Percentiles rank a stretch among this genome's conserved stretches.
These are phyloP conservation scores for Calidris pugnax DNA, from an alignment of 2,113 vertebrate species.

Conservation along the genomic window DNA sequence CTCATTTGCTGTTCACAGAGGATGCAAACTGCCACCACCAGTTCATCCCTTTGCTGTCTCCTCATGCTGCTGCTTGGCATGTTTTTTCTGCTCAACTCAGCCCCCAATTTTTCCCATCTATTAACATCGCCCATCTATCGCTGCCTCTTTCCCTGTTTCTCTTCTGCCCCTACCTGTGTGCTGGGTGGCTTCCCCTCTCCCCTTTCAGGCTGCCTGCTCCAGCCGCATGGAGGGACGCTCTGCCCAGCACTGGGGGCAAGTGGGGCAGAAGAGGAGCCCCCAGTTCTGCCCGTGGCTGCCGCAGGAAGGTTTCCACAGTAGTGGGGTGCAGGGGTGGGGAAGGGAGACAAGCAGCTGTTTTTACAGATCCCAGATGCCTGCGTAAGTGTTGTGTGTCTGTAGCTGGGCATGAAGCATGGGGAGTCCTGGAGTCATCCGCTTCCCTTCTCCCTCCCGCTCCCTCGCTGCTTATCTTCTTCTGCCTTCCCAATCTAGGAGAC, in stretches of 20 bases:
- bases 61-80: not conserved
- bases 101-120: not conserved
- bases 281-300: not conserved
- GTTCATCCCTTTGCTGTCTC: not conserved
- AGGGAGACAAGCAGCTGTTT: not conserved
- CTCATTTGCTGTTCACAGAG: not conserved
- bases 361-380: not conserved
- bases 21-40: not conserved
- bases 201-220: accelerated
- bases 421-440: accelerated
- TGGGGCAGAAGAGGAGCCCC: not conserved
- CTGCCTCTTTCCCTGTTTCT: not conserved
- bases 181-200: not conserved
- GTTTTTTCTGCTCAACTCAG: not conserved
- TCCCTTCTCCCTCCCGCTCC: not conserved
- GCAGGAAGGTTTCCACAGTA: not conserved
- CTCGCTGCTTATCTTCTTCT: accelerated
- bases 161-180: not conserved
- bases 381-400: not conserved
- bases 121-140: not conserved
- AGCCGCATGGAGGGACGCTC: not conserved
- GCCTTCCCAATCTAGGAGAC: not conserved
- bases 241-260: not conserved
- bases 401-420: not conserved
- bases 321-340: accelerated